These are phyloP conservation scores for Desoria tigrina DNA, from an alignment of 2,888 invertebrate genomes.

Conservation along the genomic window DNA sequence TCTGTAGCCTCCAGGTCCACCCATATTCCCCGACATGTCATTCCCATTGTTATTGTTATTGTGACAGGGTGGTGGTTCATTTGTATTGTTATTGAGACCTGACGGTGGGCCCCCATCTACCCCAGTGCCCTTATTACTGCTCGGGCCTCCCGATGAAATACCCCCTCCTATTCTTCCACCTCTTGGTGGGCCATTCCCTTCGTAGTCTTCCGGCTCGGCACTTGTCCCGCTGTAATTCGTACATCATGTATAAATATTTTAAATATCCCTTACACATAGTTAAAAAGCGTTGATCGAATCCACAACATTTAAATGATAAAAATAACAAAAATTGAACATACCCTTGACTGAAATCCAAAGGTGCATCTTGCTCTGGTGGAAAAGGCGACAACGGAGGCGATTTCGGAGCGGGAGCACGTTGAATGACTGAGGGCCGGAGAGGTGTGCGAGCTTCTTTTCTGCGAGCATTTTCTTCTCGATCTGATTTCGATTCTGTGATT, in stretches of 20 bases:
- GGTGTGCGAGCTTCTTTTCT: conserved; percentile 47
- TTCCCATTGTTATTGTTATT: conserved; percentile 43
- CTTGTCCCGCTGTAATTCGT: conserved; percentile 33
- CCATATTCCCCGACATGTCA: conserved; percentile 57
- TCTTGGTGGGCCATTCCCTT: conserved; percentile 53
- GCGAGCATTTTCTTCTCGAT: conserved; percentile 7
- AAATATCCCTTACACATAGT: background rate
- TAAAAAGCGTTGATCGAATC: background rate
- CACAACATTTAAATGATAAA: background rate
- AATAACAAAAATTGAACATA: conserved; percentile 38
- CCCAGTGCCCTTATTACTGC: conserved; percentile 45
- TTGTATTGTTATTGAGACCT: conserved; percentile 64
- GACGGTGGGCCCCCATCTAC: conserved; percentile 48
- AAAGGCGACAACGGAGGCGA: conserved; percentile 55
- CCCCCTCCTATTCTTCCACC: conserved; percentile 53
- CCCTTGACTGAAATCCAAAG: conserved; percentile 54
- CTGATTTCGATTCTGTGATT: conserved; percentile 17
- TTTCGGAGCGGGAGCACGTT: conserved; percentile 67
- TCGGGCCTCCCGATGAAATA: conserved; percentile 45
- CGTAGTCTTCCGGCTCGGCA: conserved; percentile 51
- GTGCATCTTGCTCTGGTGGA: conserved; percentile 58
- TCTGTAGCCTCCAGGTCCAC: conserved; percentile 50
- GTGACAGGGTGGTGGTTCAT: conserved; percentile 61
- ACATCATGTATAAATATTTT: background rate
- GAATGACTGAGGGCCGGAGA: conserved; percentile 72